Evolutionary conservation across 2,113 vertebrate genomes (phyloP), one percentile per base, ranked within the genome.

Genomic region (Furnarius figulus): DNA sequence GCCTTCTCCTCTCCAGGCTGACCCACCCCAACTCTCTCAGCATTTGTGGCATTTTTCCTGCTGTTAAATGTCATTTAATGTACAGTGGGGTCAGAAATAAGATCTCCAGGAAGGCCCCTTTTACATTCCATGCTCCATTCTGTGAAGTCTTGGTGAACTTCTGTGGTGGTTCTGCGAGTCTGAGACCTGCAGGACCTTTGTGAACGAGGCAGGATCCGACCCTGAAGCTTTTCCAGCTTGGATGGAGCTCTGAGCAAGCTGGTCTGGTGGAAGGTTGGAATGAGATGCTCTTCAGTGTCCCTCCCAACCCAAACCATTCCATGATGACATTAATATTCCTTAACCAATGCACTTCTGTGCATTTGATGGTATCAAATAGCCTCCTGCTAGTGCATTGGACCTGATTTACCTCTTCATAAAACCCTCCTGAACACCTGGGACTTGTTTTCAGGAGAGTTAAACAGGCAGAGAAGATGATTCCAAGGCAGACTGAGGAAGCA

Each of bases 401-500:
- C 10, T 6, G 6, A 70, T 91, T 67, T 61, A 7, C 10, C 13
- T n/a, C 3, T 0, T 4, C 37, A 66, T 13, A 22, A 53, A 93
- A 82, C 28, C 8, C 49, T 37, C 53, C 40, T 7, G 9, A 44
- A 31, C n/a, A 72, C 6, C 53, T 58, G 7, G 42, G 10, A 10
- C 25, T 30, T 53, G 30, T 37, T 73, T 66, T 8, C 50, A 76
- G 59, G 5, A 13, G 49, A 85, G 53, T 3, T 23, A 28, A 52
- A 44, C 0, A 0, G 3, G 33, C 4, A 18, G 22, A 28, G 66
- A 44, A 84, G 74, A 23, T n/a, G 6, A 47, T 89, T 63, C 61
- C 56, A 33, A 68, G n/a, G 62, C 62, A 82, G 56, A 23, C 30
- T 86, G 71, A 92, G 89, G 86, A 94, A 95, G 76, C 88, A 62